Base-by-base conservation (phyloP, 2,113 vertebrate genomes). In the Turnix velox region DNA sequence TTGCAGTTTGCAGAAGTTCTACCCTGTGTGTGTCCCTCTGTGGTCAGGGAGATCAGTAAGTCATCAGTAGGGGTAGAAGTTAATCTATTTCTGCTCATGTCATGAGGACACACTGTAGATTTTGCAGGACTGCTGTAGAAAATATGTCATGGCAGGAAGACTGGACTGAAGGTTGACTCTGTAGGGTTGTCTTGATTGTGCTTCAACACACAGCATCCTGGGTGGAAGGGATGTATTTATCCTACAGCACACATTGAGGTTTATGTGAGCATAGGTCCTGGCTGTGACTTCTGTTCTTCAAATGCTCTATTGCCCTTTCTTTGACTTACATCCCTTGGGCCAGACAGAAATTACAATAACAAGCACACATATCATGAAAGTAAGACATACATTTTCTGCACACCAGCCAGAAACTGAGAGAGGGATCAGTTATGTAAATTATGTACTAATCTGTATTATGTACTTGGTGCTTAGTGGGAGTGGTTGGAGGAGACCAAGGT, bases 231-330 rank as follows among this genome's bases (percentile, higher is more conserved):
- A 5, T n/a, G 4, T 10, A 48, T 16, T 39, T 87, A 72, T 52
- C 43, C 40, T 57, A 6, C 10, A 57, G 24, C 19, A 13, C 0
- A 0, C 0, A 0, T 6, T 55, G 37, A 5, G 19, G 6, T 4
- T 72, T 83, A 62, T 28, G 72, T 57, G 25, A 63, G 30, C 14
- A 58, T 55, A 63, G n/a, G 33, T 22, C 30, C 31, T 82, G 66
- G 18, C 11, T 42, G 10, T 76, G 6, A 0, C 25, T 63, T 48
- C 61, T 75, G 14, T 48, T 84, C 66, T 66, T 76, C 39, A 81
- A 37, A 49, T 43, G 20, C 10, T 84, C 23, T 76, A 0, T 45
- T 62, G 18, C 16, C 30, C 27, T 43, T 83, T 65, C 48, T 87
- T 85, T 75, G 40, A 37, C 14, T 65, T 82, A 23, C 4, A 8